Percentiles rank a stretch among this genome's conserved stretches.
Evolutionary conservation across 2,888 invertebrate genomes (phyloP).

Genomic region (Scaptomyza reducta): DNA sequence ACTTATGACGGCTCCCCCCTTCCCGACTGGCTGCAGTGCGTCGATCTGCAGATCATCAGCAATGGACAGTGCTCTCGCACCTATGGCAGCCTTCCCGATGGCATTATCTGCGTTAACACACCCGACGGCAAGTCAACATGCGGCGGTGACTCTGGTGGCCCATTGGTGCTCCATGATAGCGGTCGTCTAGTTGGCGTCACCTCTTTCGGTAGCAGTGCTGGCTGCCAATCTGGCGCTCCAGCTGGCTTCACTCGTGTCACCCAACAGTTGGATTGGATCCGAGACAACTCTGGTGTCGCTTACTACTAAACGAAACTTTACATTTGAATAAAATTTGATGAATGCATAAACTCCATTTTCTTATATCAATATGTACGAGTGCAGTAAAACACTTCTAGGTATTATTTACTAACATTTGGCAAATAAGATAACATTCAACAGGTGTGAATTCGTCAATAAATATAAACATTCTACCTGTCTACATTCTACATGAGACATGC

Average conservation of each 20-base stretch:
- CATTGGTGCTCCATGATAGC: conserved; percentile 57
- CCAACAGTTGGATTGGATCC: conserved; percentile 65
- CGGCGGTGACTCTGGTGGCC: conserved; percentile 68
- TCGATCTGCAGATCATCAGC: conserved; percentile 76
- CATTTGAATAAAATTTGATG: no score
- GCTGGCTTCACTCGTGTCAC: conserved; percentile 59
- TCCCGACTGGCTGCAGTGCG: conserved; percentile 79
- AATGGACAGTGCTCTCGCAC: conserved; percentile 82
- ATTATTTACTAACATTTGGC: neutral
- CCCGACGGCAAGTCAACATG: conserved; percentile 54
- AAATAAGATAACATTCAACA: neutral
- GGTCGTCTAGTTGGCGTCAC: conserved; percentile 57
- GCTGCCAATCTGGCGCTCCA: conserved; percentile 54
- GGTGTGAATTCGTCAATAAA: neutral
- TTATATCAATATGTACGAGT: no score
- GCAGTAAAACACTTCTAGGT: no score
- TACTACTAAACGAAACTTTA: conserved; percentile 38
- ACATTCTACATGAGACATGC: no score
- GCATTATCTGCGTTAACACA: conserved; percentile 49
- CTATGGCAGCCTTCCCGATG: conserved; percentile 71
- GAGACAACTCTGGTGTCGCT: conserved; percentile 54
- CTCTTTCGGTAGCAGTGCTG: conserved; percentile 51
- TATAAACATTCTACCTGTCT: neutral
- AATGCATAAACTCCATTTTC: no score
- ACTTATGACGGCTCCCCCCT: conserved; percentile 49